Conservation (phyloP, 1,140 invertebrate species). For the Copidosoma floridanum region DNA sequence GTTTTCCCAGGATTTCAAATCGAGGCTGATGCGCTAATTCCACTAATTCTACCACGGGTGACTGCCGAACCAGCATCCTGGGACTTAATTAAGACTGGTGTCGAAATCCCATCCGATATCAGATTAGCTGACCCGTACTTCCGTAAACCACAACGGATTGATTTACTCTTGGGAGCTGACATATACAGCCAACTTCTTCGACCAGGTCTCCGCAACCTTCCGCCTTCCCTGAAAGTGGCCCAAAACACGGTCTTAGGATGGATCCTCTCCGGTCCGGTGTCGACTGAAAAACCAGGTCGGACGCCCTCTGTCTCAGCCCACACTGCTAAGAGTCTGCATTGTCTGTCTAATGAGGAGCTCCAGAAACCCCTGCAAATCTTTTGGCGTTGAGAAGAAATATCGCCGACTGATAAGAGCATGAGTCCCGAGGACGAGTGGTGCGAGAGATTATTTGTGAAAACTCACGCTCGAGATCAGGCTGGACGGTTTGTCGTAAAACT, state of each 20-base stretch:
- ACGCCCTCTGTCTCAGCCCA: neutral
- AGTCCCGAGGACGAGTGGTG: neutral
- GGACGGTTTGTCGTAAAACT: neutral
- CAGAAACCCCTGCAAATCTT: neutral
- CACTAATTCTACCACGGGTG: neutral
- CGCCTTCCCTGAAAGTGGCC: neutral
- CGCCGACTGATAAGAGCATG: neutral
- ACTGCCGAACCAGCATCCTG: neutral
- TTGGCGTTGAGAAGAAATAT: slow-evolving; percentile 6
- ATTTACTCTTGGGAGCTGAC: slow-evolving; percentile 21
- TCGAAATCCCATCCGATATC: neutral
- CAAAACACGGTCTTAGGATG: neutral
- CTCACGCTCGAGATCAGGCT: neutral
- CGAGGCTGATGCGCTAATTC: neutral
- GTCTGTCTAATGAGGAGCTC: too few species aligned
- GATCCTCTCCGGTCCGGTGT: neutral
- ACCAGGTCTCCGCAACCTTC: neutral
- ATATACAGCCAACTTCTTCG: neutral
- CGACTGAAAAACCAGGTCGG: neutral
- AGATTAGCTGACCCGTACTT: slow-evolving; percentile 17
- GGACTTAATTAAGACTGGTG: neutral
- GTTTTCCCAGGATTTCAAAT: neutral
- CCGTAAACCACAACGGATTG: neutral
- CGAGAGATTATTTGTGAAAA: neutral
- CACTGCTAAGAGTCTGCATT: neutral